Base-by-base conservation (phyloP, 2,113 vertebrate species). In the Phrynocephalus versicolor region DNA sequence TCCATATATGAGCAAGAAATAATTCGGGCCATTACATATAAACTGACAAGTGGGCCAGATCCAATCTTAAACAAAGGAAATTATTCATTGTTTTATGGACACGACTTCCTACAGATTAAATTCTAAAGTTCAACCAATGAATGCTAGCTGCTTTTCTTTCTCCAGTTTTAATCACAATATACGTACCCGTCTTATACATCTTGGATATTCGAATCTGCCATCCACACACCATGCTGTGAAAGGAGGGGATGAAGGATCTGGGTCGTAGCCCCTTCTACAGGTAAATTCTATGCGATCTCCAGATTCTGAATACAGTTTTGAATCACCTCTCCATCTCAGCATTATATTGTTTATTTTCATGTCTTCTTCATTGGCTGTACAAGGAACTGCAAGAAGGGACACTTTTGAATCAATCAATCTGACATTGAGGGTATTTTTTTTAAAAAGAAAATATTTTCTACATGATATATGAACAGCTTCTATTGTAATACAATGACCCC, bases 201-300 rank as follows among this genome's bases (percentile, higher is more conserved):
- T 0, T 0, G 90, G 92, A 41, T 91, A 94, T 0, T 0, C 0
- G 13, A 94, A 45, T 2, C 0, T 3, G 67, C 92, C 94, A 12
- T 93, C 8, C 73, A 6, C 0, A 67, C 92, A 93, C 21, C 6
- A 0, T 1, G 25, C 6, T 16, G 0, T 41, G 1, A 94, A 90
- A 0, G 0, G 0, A 3, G 73, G 37, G 0, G 0, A 0, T 0
- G 0, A 0, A n/a, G 84, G 85, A 25, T 1, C 16, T 25, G 0
- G 0, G 0, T 0, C 0, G 45, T 25, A 0, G 1, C 0, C 0
- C 0, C 0, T 0, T 9, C 6, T 19, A 74, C 93, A 94, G 0
- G 1, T 0, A 83, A 94, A 94, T 0, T 1, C 0, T 15, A 90
- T 15, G 0, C 0, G 0, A 1, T 84, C 81, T 13, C 90, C 81